Evolutionary conservation across 1,140 invertebrate species (phyloP), one percentile per base, ranked within the genome.

Genomic region (Samia ricini): DNA sequence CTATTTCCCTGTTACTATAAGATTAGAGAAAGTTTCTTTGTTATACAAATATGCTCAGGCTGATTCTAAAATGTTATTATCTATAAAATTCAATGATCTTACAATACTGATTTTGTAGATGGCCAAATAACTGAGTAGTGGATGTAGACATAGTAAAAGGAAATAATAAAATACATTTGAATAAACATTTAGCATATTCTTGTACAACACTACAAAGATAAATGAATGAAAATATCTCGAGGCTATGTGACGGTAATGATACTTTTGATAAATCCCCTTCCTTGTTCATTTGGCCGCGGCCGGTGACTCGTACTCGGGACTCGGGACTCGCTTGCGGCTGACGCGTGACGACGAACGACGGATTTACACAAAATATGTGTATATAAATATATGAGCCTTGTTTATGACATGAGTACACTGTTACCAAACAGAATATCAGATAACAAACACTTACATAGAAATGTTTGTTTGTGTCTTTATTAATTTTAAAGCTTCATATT

Each of bases 301-400:
- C n/a, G n/a, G n/a, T n/a, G n/a, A n/a, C n/a, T n/a, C n/a, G n/a
- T 66, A 15, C 15, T 20, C 2, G 10, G 26, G 23, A 19, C 26
- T 56, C 22, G 52, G 61, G 33, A 29, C 12, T 21, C 50, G 50
- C 22, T 51, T 21, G 19, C 22, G 19, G 50, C 2, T 62, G 64
- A 64, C 65, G 63, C 26, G 36, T 66, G 66, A 73, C 26, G 55
- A 57, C 26, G 55, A 57, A 74, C 70, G 63, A 23, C 48, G 60
- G 66, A 56, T 64, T 63, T 56, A 62, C 26, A 61, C 48, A 48
- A 65, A 63, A 66, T 56, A 51, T 51, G 50, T 42, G 33, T 42
- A 42, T 42, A 42, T 42, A 42, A 42, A 42, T 42, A 42, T 42
- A 15, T 42, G 33, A 42, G 33, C 7, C 33, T 42, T 12, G 33